Evolutionary conservation across 2,797 vertebrate species (phyloP).

Genomic region (Danionella dracula): DNA sequence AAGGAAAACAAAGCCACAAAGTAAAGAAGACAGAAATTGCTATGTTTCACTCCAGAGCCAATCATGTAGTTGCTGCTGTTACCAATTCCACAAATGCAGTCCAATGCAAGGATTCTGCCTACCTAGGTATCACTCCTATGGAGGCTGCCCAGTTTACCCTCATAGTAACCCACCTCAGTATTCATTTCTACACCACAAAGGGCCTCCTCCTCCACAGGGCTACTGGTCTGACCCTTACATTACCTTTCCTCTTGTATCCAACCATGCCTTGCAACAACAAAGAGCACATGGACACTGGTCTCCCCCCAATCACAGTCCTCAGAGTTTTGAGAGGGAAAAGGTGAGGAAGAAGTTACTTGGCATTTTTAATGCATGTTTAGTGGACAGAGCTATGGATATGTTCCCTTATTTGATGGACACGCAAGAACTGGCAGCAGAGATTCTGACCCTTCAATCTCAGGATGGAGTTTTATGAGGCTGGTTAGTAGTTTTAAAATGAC

Average conservation of each 20-base stretch:
- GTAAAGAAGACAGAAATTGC: slow-evolving; percentile 17
- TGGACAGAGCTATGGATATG: slow-evolving; percentile 66
- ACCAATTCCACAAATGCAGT: slow-evolving; percentile 24
- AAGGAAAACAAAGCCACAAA: slow-evolving; percentile 20
- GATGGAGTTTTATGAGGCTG: slow-evolving; percentile 32
- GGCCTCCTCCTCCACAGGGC: slow-evolving; percentile 31
- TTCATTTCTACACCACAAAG: slow-evolving; percentile 38
- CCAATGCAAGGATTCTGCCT: slow-evolving; percentile 23
- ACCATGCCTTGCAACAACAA: background rate
- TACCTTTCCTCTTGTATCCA: background rate
- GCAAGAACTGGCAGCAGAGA: slow-evolving; percentile 62
- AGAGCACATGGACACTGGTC: slow-evolving; percentile 36
- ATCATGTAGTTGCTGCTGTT: slow-evolving; percentile 52
- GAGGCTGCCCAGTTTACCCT: slow-evolving; percentile 17
- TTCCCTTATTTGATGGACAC: slow-evolving; percentile 64
- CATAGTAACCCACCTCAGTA: slow-evolving; percentile 26
- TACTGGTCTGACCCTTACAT: slow-evolving; percentile 55
- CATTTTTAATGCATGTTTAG: slow-evolving; percentile 63
- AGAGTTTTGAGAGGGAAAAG: slow-evolving; percentile 46
- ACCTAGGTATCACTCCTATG: slow-evolving; percentile 40
- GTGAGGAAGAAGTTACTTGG: slow-evolving; percentile 66
- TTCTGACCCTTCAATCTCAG: slow-evolving; percentile 63
- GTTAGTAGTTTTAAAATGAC: too few species aligned
- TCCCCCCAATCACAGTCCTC: background rate
- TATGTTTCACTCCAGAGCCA: slow-evolving; percentile 2